A percentile compares a stretch with the other conserved stretches of the same genome.
These are phyloP conservation scores for Clinocottus analis DNA, from an alignment of 2,113 vertebrate genomes.

Conservation along the genomic window DNA sequence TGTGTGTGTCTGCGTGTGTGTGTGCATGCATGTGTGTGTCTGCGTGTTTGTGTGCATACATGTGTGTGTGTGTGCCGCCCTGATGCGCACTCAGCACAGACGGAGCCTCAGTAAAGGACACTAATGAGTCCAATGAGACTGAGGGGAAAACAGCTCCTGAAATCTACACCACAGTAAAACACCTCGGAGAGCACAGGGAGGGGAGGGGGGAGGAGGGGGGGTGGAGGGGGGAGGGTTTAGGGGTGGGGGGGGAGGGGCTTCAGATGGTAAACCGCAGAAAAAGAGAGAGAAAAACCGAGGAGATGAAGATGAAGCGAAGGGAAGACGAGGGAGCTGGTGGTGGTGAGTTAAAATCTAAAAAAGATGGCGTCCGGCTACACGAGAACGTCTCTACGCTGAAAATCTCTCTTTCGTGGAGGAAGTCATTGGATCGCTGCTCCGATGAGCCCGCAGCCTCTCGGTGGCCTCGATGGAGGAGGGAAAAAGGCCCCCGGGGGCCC, in stretches of 20 bases:
- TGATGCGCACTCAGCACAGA: constrained; percentile 60
- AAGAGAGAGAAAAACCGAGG: neutral
- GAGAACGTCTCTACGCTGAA: too few species aligned
- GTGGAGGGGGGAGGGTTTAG: constrained; percentile 10
- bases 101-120: constrained; percentile 74
- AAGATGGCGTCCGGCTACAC: too few species aligned
- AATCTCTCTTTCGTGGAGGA: constrained; percentile 22
- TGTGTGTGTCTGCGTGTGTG: constrained; percentile 16
- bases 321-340: neutral
- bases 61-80: constrained; percentile 26
- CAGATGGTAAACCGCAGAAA: constrained; percentile 21
- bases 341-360: too few species aligned
- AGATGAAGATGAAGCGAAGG: constrained; percentile 44
- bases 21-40: constrained; percentile 1
- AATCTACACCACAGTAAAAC: constrained; percentile 69
- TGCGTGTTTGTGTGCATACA: constrained; percentile 23
- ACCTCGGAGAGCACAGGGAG: constrained; percentile 56
- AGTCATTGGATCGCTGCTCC: constrained; percentile 28
- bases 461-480: constrained; percentile 52
- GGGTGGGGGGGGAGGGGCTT: constrained; percentile 15
- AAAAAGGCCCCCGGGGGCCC: constrained; percentile 19
- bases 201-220: neutral
- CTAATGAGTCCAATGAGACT: constrained; percentile 82
- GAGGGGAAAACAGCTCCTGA: constrained; percentile 71
- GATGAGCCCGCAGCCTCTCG: constrained; percentile 42